Evolutionary conservation across 2,888 invertebrate genomes (phyloP).

Genomic region (Melanchra persicariae): DNA sequence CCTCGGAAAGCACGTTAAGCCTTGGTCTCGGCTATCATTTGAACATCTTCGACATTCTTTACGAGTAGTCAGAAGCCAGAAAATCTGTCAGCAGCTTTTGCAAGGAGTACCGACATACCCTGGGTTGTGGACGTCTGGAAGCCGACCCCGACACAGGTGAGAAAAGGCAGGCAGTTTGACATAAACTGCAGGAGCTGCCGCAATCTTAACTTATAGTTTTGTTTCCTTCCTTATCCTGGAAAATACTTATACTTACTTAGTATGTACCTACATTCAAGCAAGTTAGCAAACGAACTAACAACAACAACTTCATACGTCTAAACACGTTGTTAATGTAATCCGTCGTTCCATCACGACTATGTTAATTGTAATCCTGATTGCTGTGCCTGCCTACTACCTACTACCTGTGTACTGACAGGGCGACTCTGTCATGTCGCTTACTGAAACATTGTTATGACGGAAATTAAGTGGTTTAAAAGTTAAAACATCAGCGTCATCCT

Average conservation of each 20-base stretch:
- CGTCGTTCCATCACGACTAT: slow-evolving; percentile 52
- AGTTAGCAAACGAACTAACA: slow-evolving; percentile 2
- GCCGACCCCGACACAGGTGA: no score
- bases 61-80: no score
- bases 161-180: no score
- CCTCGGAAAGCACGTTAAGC: no score
- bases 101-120: no score
- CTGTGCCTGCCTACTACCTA: slow-evolving; percentile 8
- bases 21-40: no score
- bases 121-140: no score
- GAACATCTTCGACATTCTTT: no score
- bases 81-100: no score
- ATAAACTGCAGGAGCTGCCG: no score
- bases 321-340: slow-evolving; percentile 44
- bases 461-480: not conserved
- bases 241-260: not conserved
- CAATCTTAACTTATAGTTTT: not conserved
- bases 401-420: not conserved
- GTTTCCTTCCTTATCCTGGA: not conserved
- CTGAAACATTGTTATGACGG: not conserved
- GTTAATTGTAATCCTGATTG: slow-evolving; percentile 46
- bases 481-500: no score
- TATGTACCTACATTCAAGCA: not conserved
- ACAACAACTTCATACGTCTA: slow-evolving; percentile 23
- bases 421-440: not conserved